phyloP scores from a whole-genome alignment of 2,113 vertebrate genomes.

The Hemicordylus capensis region DNA sequence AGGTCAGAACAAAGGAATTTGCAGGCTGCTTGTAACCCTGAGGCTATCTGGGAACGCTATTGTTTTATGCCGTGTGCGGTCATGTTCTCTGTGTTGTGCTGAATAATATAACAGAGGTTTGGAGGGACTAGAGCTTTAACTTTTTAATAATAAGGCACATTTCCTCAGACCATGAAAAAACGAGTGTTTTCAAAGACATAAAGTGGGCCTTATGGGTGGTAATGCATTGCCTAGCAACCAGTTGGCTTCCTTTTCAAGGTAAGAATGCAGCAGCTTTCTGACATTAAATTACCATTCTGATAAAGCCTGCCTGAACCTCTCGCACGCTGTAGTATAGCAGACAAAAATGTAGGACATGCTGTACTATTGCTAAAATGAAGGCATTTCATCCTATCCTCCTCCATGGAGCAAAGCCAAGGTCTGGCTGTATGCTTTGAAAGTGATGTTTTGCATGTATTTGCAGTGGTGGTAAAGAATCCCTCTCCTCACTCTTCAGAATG shows the following conservation, averaged over 20 bases:
- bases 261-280: slow-evolving; percentile 9
- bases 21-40: not conserved
- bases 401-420: not conserved
- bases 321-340: not conserved
- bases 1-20: not conserved
- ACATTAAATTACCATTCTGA: not conserved
- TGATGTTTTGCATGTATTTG: not conserved
- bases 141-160: not conserved
- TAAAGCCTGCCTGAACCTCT: not conserved
- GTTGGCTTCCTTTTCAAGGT: slow-evolving; percentile 14
- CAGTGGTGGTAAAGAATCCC: not conserved
- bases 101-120: not conserved
- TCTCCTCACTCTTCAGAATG: not conserved
- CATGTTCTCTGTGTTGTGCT: not conserved
- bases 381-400: not conserved
- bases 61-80: not conserved
- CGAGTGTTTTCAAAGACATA: not conserved
- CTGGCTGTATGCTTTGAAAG: not conserved
- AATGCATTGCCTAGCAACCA: slow-evolving; percentile 24
- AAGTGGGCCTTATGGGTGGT: not conserved
- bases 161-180: not conserved
- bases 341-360: not conserved
- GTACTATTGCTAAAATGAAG: not conserved
- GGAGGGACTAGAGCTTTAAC: not conserved
- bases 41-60: not conserved